Percentiles rank a stretch among this genome's conserved stretches.
phyloP scores from a whole-genome alignment of 1,140 invertebrate genomes.

The Meloidogyne chitwoodi region DNA sequence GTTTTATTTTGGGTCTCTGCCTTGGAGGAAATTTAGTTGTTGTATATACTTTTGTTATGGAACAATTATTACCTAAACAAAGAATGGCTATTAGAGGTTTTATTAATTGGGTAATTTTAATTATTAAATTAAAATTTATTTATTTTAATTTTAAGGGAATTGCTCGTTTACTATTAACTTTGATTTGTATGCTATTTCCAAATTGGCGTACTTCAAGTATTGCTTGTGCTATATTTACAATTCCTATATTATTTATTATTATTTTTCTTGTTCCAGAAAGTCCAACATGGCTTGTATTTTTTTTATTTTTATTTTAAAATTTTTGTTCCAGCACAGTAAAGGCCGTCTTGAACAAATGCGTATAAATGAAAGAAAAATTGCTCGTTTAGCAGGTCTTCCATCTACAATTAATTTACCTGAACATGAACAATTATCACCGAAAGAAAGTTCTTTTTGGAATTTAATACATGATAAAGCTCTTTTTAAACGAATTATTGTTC shows the following conservation, averaged over 20 bases:
- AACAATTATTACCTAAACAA: conserved; percentile 26
- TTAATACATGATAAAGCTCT: conserved; percentile 35
- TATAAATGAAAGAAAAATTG: conserved; percentile 48
- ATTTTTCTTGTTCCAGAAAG: conserved; percentile 57
- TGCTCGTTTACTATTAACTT: conserved; percentile 49
- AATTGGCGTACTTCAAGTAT: conserved; percentile 53
- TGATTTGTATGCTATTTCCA: conserved; percentile 54
- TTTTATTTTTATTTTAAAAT: conserved; percentile 12
- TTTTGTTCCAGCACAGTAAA: conserved; percentile 18
- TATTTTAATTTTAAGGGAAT: conserved; percentile 40
- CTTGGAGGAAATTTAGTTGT: conserved; percentile 51
- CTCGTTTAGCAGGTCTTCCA: conserved; percentile 46
- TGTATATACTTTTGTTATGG: conserved; percentile 32
- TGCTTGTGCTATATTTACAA: conserved; percentile 50
- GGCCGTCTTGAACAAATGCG: conserved; percentile 54
- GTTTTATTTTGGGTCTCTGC: conserved; percentile 31
- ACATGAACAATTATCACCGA: conserved; percentile 33
- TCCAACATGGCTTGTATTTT: conserved; percentile 52
- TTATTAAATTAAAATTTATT: no score
- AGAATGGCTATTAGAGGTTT: conserved; percentile 32
- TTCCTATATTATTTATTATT: conserved; percentile 50
- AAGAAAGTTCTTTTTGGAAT: conserved; percentile 21
- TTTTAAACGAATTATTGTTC: conserved; percentile 34
- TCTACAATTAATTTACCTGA: conserved; percentile 44
- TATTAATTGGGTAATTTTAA: neutral